Evolutionary conservation across 2,797 vertebrate genomes (phyloP).

Genomic region (Ibycter americanus): DNA sequence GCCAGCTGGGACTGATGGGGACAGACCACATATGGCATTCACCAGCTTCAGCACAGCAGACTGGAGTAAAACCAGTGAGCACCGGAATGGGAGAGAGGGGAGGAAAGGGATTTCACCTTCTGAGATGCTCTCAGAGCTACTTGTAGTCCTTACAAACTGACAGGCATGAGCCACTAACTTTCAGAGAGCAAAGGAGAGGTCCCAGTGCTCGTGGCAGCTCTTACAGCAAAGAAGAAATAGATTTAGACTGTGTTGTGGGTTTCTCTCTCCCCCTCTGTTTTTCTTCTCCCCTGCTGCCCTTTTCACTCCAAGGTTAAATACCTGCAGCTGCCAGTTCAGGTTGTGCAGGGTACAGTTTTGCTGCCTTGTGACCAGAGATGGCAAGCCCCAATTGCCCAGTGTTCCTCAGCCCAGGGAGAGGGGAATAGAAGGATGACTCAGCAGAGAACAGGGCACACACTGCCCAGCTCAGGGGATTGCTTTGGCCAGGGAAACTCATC

Average conservation of each 20-base stretch:
- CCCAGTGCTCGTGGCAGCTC: background rate
- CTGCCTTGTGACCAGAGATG: background rate
- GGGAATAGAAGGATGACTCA: background rate
- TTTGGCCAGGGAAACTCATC: background rate
- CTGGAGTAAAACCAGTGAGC: background rate
- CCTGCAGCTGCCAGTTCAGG: background rate
- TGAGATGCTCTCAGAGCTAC: background rate
- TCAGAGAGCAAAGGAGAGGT: background rate
- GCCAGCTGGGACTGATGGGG: background rate
- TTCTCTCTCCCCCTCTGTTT: background rate
- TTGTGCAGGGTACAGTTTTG: background rate
- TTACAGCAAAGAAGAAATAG: background rate
- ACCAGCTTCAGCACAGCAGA: background rate
- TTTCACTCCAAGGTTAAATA: background rate
- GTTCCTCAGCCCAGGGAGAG: background rate
- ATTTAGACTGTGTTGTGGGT: background rate
- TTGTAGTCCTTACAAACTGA: background rate
- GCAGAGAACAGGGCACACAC: background rate
- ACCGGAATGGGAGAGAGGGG: background rate
- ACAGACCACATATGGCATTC: fast-evolving
- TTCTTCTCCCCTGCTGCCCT: background rate
- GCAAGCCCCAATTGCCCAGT: background rate
- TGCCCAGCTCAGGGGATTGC: background rate
- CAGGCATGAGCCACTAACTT: background rate
- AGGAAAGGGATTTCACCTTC: background rate